These are phyloP conservation scores for Rhipidura dahli DNA, from an alignment of 2,113 vertebrate species.

Conservation along the genomic window DNA sequence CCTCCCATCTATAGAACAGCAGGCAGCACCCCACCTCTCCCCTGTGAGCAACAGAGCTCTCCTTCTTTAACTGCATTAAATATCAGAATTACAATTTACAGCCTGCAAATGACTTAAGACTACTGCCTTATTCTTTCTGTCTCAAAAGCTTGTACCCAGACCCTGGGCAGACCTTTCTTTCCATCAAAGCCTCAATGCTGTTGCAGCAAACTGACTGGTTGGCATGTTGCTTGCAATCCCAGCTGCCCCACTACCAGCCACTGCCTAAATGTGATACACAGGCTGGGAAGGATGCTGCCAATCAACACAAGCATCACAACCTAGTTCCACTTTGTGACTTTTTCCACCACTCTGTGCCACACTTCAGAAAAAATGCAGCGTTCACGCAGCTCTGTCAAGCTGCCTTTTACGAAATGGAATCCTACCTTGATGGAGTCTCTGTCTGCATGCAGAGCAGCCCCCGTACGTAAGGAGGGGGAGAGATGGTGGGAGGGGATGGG, in stretches of 20 bases:
- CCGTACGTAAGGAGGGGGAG: not conserved
- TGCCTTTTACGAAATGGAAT: not conserved
- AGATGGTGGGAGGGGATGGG: not conserved
- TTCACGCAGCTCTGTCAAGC: not conserved
- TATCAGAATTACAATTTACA: not conserved
- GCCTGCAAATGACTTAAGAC: not conserved
- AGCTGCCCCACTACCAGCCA: not conserved
- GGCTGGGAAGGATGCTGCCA: not conserved
- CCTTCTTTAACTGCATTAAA: not conserved
- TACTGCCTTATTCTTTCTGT: not conserved
- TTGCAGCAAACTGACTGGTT: not conserved
- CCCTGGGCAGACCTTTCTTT: not conserved
- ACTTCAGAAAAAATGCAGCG: not conserved
- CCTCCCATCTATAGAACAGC: not conserved
- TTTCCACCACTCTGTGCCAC: not conserved
- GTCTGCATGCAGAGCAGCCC: conserved; percentile 71
- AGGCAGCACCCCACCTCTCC: not conserved
- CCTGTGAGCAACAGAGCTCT: rapidly evolving
- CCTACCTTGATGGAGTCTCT: conserved; percentile 89
- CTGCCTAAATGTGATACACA: not conserved
- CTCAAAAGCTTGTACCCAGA: not conserved
- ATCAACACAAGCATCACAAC: not conserved
- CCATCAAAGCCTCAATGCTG: not conserved
- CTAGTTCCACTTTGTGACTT: not conserved
- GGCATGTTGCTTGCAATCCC: rapidly evolving